These are phyloP conservation scores for Phymorhynchus buccinoides DNA, from an alignment of 1,140 invertebrate genomes.

Conservation along the genomic window DNA sequence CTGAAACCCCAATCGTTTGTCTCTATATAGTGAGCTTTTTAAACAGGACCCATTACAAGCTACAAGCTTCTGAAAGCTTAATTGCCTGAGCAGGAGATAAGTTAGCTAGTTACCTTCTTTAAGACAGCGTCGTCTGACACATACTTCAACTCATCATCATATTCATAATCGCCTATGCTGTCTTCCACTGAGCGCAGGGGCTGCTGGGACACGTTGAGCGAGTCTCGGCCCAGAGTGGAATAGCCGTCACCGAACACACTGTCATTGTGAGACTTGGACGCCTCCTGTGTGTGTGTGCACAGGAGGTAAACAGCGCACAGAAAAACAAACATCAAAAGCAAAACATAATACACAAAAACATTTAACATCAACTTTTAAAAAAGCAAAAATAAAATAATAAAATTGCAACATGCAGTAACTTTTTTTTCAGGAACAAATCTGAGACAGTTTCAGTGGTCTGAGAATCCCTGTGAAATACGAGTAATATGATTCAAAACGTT, in stretches of 20 bases:
- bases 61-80: neutral
- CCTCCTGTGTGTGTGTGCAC: slow-evolving; percentile 43
- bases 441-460: too few relatives aligned
- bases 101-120: slow-evolving; percentile 62
- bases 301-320: slow-evolving; percentile 9
- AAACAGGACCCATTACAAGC: neutral
- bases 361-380: slow-evolving; percentile 12
- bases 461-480: too few relatives aligned
- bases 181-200: slow-evolving; percentile 56
- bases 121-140: slow-evolving; percentile 54
- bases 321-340: slow-evolving; percentile 30
- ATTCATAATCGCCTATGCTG: slow-evolving; percentile 62
- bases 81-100: neutral
- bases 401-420: neutral
- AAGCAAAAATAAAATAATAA: slow-evolving; percentile 23
- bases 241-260: slow-evolving; percentile 58
- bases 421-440: neutral
- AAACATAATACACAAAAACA: slow-evolving; percentile 22
- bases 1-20: too few relatives aligned
- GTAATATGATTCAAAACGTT: too few relatives aligned
- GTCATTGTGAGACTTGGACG: slow-evolving; percentile 52
- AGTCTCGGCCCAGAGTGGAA: slow-evolving; percentile 58
- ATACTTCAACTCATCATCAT: slow-evolving; percentile 61
- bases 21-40: neutral
- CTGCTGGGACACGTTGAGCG: slow-evolving; percentile 43